These are phyloP conservation scores for Oligia strigilis DNA, from an alignment of 2,888 invertebrate genomes.

Conservation along the genomic window DNA sequence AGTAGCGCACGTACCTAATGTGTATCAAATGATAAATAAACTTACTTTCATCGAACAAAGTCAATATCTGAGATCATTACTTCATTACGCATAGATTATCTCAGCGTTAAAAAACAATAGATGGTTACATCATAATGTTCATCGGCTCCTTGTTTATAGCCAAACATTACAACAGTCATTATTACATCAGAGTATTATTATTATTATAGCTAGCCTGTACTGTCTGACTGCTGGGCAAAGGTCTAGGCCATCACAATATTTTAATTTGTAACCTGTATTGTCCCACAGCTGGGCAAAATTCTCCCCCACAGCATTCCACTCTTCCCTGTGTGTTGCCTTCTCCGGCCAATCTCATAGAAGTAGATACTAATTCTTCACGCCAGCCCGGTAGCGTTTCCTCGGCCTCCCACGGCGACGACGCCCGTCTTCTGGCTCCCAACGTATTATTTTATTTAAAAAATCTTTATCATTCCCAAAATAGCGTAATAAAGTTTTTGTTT, in stretches of 20 bases:
- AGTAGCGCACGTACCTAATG: neutral
- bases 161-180: conserved; percentile 5
- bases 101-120: conserved; percentile 24
- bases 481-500: conserved; percentile 51
- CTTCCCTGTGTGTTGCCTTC: neutral
- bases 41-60: neutral
- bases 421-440: neutral
- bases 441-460: neutral
- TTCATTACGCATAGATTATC: conserved; percentile 19
- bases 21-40: neutral
- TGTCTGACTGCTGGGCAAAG: neutral
- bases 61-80: conserved; percentile 6
- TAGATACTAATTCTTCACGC: neutral
- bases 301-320: neutral
- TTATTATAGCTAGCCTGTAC: neutral
- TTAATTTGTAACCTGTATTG: neutral
- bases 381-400: neutral
- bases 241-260: neutral
- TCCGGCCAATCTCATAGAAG: neutral
- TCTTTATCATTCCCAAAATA: conserved; percentile 26
- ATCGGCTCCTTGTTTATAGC: neutral
- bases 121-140: neutral
- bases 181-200: neutral
- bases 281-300: neutral
- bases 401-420: neutral